Base-by-base conservation (phyloP, 2,113 vertebrate genomes). In the Phalacrocorax aristotelis region DNA sequence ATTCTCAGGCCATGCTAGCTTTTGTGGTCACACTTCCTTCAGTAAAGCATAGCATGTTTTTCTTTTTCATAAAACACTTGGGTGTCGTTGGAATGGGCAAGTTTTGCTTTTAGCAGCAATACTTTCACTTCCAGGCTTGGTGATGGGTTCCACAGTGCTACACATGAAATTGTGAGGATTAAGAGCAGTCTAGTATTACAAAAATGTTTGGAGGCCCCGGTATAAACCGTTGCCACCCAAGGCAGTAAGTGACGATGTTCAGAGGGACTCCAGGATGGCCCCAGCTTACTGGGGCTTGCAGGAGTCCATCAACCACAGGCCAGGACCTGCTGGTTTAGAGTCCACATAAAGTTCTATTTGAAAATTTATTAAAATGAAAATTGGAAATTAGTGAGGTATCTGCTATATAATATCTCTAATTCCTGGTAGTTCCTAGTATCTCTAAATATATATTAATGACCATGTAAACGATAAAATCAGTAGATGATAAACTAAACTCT, bases 111-210 rank as follows among this genome's bases (percentile, higher is more conserved):
- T 57, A 76, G 57, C 29, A 84, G 38, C 25, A 8, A 15, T 27
- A 22, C 0, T 2, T 54, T 49, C 29, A 30, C 29, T 89, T 72
- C 40, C 13, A 55, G 29, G 36, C 10, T 79, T 83, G 30, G 10
- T 72, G 29, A 29, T 57, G 69, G 11, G 13, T 81, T 82, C 57
- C 58, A 4, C 25, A 62, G 60, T 29, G 27, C 61, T 60, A 32
- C 23, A 58, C 0, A 0, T 32, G 30, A 49, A 83, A 66, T 54
- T 72, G 40, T 44, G 36, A 74, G 0, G 1, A n/a, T 17, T 69
- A 48, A 83, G 40, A 83, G 12, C 25, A 68, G 19, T 9, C 29
- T 36, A 62, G 42, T 38, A 11, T 32, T 32, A 42, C 16, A 76
- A 44, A 89, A 84, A 29, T 21, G 0, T 34, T 40, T 76, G 3